These are phyloP conservation scores for Neotoma lepida DNA, from an alignment of 2,113 vertebrate species.

Conservation along the genomic window DNA sequence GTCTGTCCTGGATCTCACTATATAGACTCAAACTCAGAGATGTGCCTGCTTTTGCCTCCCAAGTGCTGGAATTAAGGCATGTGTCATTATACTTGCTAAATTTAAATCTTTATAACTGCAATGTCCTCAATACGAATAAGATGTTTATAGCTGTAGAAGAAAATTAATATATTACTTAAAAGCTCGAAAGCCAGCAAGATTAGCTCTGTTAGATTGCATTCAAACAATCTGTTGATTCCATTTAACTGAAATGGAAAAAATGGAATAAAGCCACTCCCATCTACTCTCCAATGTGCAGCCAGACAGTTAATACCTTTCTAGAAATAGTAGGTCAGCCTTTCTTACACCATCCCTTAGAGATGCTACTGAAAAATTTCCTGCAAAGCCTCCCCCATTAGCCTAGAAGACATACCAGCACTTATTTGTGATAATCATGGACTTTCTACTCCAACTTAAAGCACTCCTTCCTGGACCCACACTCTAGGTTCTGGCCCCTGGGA, in stretches of 20 bases:
- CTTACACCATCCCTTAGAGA: neutral
- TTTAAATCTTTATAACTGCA: neutral
- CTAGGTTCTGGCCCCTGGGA: slow-evolving; percentile 43
- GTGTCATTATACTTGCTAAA: neutral
- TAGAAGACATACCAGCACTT: neutral
- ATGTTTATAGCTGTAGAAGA: neutral
- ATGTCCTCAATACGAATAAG: neutral
- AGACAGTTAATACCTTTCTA: neutral
- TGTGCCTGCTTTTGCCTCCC: neutral
- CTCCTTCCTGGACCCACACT: neutral
- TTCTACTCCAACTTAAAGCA: slow-evolving; percentile 1
- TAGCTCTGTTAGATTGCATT: neutral
- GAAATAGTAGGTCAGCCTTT: neutral
- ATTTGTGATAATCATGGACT: neutral
- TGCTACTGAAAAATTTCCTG: neutral
- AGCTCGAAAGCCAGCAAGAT: neutral
- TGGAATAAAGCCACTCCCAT: neutral
- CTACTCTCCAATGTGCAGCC: neutral
- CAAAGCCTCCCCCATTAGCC: neutral
- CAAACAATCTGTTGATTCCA: neutral
- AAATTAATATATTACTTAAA: slow-evolving; percentile 8
- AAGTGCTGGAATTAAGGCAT: neutral
- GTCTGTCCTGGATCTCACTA: neutral
- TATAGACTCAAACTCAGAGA: neutral
- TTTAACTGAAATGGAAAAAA: neutral